Base-by-base conservation (phyloP, 2,797 vertebrate species). In the Carapus acus region DNA sequence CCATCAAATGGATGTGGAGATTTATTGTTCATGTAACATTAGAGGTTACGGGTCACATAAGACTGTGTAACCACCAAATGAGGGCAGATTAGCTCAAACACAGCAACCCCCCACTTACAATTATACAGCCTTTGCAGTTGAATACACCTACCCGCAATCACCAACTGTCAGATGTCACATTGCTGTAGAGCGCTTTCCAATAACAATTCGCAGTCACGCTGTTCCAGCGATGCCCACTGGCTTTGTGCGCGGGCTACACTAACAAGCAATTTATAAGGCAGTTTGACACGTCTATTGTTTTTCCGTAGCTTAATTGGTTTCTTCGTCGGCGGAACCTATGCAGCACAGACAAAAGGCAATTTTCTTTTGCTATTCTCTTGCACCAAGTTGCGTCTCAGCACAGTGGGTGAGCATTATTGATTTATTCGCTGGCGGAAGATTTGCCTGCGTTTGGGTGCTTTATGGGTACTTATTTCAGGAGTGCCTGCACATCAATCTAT, bases 221-320 rank as follows among this genome's bases (percentile, higher is more conserved):
- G 14, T 36, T 11, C 14, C 14, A 36, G 2, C 14, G n/a, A 15
- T 15, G n/a, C 13, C 34, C 34, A 3, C n/a, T 15, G 14, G 7
- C 34, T 27, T 8, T 16, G 38, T 12, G 23, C 23, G 16, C n/a
- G 20, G 18, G 43, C 2, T 1, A 19, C 19, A 47, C 7, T 21
- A 50, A 36, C 40, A 48, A 29, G 16, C 48, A 53, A 41, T 48
- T 54, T 49, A 42, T 21, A 38, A 54, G 51, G 13, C 50, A 15
- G 37, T 59, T 54, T 48, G 54, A 60, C 58, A 55, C 44, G 6
- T 33, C 11, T 0, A 9, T 31, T 17, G 19, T 41, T 53, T 24
- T 42, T 11, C 17, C 33, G 50, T 49, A 23, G 60, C 62, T 62
- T 67, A 63, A 73, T 60, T 71, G 43, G 40, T 46, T n/a, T 47